Conservation (phyloP, 2,797 vertebrate species). For the Myotis daubentonii region DNA sequence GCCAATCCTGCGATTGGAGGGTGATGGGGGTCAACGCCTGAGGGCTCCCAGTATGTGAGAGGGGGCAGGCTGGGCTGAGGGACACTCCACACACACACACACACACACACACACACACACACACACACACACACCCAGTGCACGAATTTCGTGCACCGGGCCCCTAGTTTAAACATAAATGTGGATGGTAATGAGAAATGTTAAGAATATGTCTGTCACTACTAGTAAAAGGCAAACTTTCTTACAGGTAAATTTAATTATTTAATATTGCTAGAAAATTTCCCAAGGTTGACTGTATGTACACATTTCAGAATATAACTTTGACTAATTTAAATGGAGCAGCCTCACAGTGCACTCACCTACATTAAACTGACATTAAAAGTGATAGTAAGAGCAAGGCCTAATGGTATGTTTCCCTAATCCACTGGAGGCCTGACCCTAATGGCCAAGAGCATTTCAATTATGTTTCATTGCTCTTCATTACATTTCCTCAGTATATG, state of each 20-base stretch:
- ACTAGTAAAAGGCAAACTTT: neutral
- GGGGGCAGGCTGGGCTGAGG: too few relatives aligned
- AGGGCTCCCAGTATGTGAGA: too few relatives aligned
- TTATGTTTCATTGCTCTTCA: slow-evolving; percentile 2
- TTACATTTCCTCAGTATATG: neutral
- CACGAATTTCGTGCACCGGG: too few relatives aligned
- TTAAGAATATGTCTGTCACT: neutral
- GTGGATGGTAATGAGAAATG: neutral
- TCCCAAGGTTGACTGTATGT: neutral
- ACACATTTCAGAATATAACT: neutral
- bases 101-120: too few relatives aligned
- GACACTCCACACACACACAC: too few relatives aligned
- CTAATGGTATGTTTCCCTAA: neutral
- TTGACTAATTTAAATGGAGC: slow-evolving; percentile 16
- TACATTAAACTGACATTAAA: neutral
- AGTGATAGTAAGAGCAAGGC: neutral
- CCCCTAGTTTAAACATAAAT: neutral
- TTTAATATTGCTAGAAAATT: neutral
- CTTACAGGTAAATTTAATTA: neutral
- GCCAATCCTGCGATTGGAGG: too few relatives aligned
- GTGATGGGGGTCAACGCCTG: too few relatives aligned
- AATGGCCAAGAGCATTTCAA: neutral
- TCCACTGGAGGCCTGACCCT: neutral
- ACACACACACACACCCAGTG: too few relatives aligned
- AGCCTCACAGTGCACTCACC: neutral